Base-by-base conservation (phyloP, 2,797 vertebrate species). In the Pseudotriccus pelzelni region DNA sequence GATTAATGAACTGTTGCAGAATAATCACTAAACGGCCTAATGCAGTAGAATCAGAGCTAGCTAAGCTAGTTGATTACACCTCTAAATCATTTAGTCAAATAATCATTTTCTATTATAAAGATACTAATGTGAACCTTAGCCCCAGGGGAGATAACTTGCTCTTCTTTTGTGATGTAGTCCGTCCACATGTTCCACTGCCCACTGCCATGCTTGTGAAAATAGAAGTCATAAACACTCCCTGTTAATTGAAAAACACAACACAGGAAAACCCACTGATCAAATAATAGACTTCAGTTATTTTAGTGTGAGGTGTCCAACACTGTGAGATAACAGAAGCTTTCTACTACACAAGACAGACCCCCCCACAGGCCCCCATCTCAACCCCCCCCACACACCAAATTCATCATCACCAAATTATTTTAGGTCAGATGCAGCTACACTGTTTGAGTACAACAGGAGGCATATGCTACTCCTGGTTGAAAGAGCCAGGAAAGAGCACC, bases 151-250 rank as follows among this genome's bases (percentile, higher is more conserved):
- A 99, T 99, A 25, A 77, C 81, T 77, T 98, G 98, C 49, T 99
- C 98, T 62, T 99, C 98, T 50, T 97, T 98, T 47, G 98, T 97
- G 91, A 99, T 98, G 58, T 97, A 98, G 19, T 99, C 98, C 2
- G 97, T 99, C 99, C 99, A 99, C 30, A 66, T 66, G 32, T 94
- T 98, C 99, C 99, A 99, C 46, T 98, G 98, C 59, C 99, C 99
- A 19, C 98, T 87, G 55, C 97, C 98, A 50, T 97, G 94, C 95
- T 99, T 99, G 91, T 98, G 69, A 90, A 99, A 99, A 95, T 98
- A 99, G 95, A 98, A 99, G 94, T 99, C 99, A 97, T 99, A 99
- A 87, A 99, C 97, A n/a, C 88, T 98, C 63, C 99, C 99, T 99
- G 95, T 59, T 92, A 90, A 96, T 85, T 69, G 80, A 82, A 66